Base-by-base conservation (phyloP, 2,797 vertebrate species). In the Pseudochromis fuscus region DNA sequence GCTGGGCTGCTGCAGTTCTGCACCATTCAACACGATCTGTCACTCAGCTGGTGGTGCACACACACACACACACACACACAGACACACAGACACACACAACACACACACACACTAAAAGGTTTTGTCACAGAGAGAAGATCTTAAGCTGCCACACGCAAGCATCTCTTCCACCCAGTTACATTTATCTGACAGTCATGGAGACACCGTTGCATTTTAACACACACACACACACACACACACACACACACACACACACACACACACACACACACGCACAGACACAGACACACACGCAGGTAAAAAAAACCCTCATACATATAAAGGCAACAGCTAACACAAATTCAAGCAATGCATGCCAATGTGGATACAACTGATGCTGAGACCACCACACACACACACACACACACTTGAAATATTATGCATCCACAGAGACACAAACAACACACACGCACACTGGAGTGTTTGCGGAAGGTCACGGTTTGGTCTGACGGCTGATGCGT, bases 381-480 rank as follows among this genome's bases (percentile, higher is more conserved):
- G n/a, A n/a, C n/a, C n/a, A n/a, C n/a, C 27, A 49, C 12, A 44
- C 9, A 49, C 4, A 38, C 35, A 51, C 11, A 28, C 24, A 31
- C 50, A 57, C 24, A 53, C 59, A 9, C 31, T 46, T 8, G 25
- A 81, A 77, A 85, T 49, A 49, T n/a, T 62, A 53, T 66, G 51
- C 53, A 79, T 49, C 48, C 56, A 69, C 44, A 66, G 44, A 66
- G 23, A 66, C 23, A 68, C 18, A 63, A 25, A 76, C 52, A 69
- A 42, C 23, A 51, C 31, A 67, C 49, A 68, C 23, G 52, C 63
- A 59, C 61, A 44, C 21, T 44, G 7, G 27, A 70, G 51, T 59
- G 60, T 78, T 79, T 67, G 72, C 58, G 72, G 82, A 88, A 87
- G 81, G 87, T 89, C 83, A 86, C 18, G n/a, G 71, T 73, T 50